A percentile compares a stretch with the other conserved stretches of the same genome.
Conservation (phyloP, 2,113 vertebrate species). For the Anoura caudifer region DNA sequence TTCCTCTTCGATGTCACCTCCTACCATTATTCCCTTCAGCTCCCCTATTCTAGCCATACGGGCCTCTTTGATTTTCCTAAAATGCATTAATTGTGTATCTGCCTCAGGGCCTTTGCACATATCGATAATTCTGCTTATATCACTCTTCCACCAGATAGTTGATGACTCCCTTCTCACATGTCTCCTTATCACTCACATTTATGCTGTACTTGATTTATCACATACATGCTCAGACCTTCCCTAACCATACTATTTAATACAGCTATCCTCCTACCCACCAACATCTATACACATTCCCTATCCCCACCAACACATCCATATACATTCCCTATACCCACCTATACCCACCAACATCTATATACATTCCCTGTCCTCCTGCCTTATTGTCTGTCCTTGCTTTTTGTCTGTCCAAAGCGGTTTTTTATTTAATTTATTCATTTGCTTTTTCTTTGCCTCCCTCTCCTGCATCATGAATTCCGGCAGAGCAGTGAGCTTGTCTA, state of each 20-base stretch:
- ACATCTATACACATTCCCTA: not conserved
- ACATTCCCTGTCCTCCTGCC: not conserved
- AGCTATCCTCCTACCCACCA: not conserved
- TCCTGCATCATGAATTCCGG: not conserved
- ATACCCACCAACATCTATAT: not conserved
- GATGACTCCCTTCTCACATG: not conserved
- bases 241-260: not conserved
- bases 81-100: not conserved
- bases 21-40: not conserved
- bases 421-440: not conserved
- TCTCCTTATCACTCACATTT: not conserved
- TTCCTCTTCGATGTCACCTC: not conserved
- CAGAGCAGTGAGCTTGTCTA: not conserved
- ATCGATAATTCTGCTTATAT: not conserved
- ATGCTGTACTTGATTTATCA: rapidly evolving
- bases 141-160: not conserved
- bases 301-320: not conserved
- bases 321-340: not conserved
- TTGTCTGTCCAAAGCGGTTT: not conserved
- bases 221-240: not conserved
- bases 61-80: not conserved
- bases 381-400: not conserved
- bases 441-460: not conserved
- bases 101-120: not conserved
- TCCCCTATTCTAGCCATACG: not conserved